These are phyloP conservation scores for Calephelis virginiensis DNA, from an alignment of 1,140 invertebrate genomes.

Conservation along the genomic window DNA sequence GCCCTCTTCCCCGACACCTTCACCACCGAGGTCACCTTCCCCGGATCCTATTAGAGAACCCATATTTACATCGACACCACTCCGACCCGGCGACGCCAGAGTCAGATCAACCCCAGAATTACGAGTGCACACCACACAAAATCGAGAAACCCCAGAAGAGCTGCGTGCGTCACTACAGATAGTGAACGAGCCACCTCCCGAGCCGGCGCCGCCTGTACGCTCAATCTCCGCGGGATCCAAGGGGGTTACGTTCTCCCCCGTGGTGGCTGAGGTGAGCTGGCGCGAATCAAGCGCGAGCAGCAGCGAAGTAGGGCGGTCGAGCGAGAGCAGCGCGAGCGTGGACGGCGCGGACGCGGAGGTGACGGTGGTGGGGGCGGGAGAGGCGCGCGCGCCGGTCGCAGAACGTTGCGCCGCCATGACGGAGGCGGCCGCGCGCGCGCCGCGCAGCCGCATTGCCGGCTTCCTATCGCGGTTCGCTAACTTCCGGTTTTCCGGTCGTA, in stretches of 20 bases:
- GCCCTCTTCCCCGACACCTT: constrained; percentile 50
- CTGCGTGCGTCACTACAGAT: constrained; percentile 79
- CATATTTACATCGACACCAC: constrained; percentile 62
- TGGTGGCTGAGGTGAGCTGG: constrained; percentile 86
- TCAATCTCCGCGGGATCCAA: constrained; percentile 73
- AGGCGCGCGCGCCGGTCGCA: constrained; percentile 54
- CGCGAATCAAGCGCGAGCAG: constrained; percentile 75
- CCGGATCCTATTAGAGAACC: constrained; percentile 57
- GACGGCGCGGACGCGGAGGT: constrained; percentile 65
- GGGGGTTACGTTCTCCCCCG: constrained; percentile 82
- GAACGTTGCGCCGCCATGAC: constrained; percentile 53
- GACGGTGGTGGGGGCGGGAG: constrained; percentile 51
- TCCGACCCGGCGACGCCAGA: constrained; percentile 63
- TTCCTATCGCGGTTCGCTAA: constrained; percentile 75
- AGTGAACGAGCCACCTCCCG: constrained; percentile 57
- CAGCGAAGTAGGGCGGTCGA: constrained; percentile 27
- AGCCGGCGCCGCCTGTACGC: constrained; percentile 71
- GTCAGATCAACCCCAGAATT: constrained; percentile 84
- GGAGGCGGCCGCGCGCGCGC: constrained; percentile 59
- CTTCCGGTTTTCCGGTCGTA: constrained; percentile 75
- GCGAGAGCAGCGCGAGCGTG: constrained; percentile 54
- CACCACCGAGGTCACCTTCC: constrained; percentile 59
- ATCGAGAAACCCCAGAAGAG: constrained; percentile 70
- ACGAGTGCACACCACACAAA: constrained; percentile 67
- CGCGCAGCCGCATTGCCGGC: constrained; percentile 70